These are phyloP conservation scores for Lethenteron reissneri DNA, from an alignment of 2,113 vertebrate species.

Conservation along the genomic window DNA sequence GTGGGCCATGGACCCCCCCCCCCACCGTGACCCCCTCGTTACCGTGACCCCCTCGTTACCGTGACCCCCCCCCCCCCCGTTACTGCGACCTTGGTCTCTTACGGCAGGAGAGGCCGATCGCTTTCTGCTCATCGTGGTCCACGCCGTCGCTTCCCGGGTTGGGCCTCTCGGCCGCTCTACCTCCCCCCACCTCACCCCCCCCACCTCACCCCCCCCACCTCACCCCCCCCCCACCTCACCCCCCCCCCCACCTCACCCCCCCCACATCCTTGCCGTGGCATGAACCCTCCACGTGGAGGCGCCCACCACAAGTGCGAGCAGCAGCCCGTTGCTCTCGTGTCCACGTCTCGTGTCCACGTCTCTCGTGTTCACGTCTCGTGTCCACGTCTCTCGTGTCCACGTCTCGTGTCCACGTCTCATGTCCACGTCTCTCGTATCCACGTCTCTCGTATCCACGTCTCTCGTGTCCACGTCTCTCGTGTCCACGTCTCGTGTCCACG, in stretches of 20 bases:
- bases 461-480: no score
- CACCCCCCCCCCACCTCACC: neutral
- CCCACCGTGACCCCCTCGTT: no score
- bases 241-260: neutral
- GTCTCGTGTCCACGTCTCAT: no score
- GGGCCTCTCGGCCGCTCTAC: neutral
- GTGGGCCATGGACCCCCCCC: no score
- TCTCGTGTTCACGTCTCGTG: neutral
- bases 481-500: no score
- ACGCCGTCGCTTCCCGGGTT: neutral
- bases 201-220: neutral
- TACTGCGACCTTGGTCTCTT: neutral
- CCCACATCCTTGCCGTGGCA: neutral
- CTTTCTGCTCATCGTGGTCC: neutral
- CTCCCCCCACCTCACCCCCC: neutral
- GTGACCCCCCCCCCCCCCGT: no score
- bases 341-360: neutral
- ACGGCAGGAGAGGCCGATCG: neutral
- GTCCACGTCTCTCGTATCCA: no score
- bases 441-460: no score
- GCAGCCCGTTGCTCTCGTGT: neutral
- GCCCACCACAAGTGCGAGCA: neutral
- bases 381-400: no score
- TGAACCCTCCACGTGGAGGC: neutral
- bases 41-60: neutral